phyloP scores from a whole-genome alignment of 2,113 vertebrate genomes.

The Takifugu bimaculatus region DNA sequence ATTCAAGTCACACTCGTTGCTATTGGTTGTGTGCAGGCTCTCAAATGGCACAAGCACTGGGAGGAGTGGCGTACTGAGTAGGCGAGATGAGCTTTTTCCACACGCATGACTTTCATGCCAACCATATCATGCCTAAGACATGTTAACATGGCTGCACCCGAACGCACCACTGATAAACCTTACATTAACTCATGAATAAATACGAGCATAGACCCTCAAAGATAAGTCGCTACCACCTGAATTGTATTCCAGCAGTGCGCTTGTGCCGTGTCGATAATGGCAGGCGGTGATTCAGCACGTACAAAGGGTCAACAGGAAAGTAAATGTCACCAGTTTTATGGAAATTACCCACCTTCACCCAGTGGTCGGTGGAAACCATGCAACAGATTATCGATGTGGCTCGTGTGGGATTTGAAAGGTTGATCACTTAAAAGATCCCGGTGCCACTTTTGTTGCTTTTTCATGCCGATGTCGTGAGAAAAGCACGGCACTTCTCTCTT shows the following conservation, averaged over 20 bases:
- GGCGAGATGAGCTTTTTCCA: constrained; percentile 33
- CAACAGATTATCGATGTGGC: constrained; percentile 24
- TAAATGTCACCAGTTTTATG: constrained; percentile 44
- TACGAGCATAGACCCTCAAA: constrained; percentile 19
- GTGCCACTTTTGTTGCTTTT: constrained; percentile 4
- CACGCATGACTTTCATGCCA: constrained; percentile 28
- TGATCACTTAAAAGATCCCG: constrained; percentile 18
- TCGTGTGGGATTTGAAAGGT: constrained; percentile 28
- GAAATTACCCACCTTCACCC: constrained; percentile 20
- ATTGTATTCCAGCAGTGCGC: constrained; percentile 33
- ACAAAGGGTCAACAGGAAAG: constrained; percentile 27
- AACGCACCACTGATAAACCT: constrained; percentile 42
- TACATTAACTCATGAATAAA: constrained; percentile 30
- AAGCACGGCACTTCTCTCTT: constrained; percentile 15
- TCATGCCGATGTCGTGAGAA: not conserved
- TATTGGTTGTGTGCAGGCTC: constrained; percentile 23
- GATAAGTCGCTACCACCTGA: constrained; percentile 30
- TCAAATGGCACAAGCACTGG: constrained; percentile 26
- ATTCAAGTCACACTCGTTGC: constrained; percentile 19
- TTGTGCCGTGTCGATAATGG: constrained; percentile 31
- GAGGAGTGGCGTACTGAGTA: constrained; percentile 11
- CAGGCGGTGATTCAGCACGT: constrained; percentile 17
- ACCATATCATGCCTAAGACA: constrained; percentile 27
- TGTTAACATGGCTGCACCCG: constrained; percentile 29
- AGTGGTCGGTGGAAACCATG: constrained; percentile 29